phyloP scores from a whole-genome alignment of 2,113 vertebrate genomes.

The Scomber scombrus region DNA sequence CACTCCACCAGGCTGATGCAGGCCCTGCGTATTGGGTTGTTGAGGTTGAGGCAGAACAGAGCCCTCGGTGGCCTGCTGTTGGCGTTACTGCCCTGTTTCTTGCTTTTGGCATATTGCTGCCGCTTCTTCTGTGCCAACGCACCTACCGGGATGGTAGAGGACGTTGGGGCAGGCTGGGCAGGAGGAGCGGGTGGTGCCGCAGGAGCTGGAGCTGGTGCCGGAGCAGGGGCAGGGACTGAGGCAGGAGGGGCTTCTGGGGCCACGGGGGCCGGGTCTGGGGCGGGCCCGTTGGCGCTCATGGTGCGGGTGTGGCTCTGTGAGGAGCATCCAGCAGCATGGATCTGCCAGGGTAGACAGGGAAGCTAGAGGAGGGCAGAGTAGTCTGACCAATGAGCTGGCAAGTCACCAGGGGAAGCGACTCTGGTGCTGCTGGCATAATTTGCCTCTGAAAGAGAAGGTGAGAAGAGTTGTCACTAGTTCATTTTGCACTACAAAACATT shows the following conservation, averaged over 20 bases:
- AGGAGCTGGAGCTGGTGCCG: slow-evolving; percentile 68
- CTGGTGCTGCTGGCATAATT: slow-evolving; percentile 98
- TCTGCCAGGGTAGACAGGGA: slow-evolving; percentile 94
- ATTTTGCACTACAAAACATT: not conserved
- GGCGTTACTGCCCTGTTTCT: slow-evolving; percentile 96
- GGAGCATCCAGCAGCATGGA: slow-evolving; percentile 93
- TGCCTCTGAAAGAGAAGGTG: slow-evolving; percentile 85
- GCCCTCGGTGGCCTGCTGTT: slow-evolving; percentile 96
- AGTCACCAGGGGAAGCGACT: slow-evolving; percentile 92
- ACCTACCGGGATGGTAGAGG: slow-evolving; percentile 88
- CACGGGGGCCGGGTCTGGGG: slow-evolving; percentile 77
- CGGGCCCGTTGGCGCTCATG: slow-evolving; percentile 94
- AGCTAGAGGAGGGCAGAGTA: slow-evolving; percentile 87
- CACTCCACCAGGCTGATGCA: slow-evolving; percentile 99
- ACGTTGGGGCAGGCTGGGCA: slow-evolving; percentile 69
- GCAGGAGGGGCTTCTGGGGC: slow-evolving; percentile 70
- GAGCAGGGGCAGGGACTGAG: slow-evolving; percentile 63
- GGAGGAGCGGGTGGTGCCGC: slow-evolving; percentile 63
- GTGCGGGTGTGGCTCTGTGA: slow-evolving; percentile 94
- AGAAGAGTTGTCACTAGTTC: slow-evolving; percentile 18
- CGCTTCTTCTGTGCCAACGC: slow-evolving; percentile 99
- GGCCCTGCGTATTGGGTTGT: slow-evolving; percentile 98
- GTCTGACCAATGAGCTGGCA: slow-evolving; percentile 92
- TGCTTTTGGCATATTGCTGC: slow-evolving; percentile 99
- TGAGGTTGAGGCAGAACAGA: slow-evolving; percentile 98